phyloP scores from a whole-genome alignment of 2,113 vertebrate genomes.

The Leptosomus discolor region DNA sequence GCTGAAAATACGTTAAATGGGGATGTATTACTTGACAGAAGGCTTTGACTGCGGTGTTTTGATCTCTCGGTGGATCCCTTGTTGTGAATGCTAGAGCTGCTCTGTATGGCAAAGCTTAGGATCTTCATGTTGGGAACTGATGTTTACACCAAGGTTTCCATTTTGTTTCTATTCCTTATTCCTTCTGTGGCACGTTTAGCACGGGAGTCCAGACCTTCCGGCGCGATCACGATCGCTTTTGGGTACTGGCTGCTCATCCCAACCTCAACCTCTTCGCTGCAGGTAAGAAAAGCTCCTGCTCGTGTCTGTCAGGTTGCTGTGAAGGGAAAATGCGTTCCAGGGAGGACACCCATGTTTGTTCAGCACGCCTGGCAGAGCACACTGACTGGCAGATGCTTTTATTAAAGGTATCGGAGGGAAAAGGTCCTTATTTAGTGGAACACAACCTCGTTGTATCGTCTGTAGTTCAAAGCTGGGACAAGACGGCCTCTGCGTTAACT shows the following conservation, averaged over 20 bases:
- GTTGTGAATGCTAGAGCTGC: neutral
- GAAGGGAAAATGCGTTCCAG: neutral
- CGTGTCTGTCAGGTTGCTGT: too few relatives aligned
- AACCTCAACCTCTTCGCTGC: conserved; percentile 98
- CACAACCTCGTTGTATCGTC: neutral
- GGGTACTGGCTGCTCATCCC: conserved; percentile 94
- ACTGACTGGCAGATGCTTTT: neutral
- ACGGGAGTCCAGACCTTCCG: conserved; percentile 96
- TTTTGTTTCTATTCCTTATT: neutral
- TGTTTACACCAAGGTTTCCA: neutral
- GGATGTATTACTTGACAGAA: neutral
- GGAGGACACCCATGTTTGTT: neutral
- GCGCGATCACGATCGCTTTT: conserved; percentile 94
- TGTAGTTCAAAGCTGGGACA: neutral
- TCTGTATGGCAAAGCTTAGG: neutral
- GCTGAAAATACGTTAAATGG: neutral
- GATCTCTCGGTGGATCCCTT: neutral
- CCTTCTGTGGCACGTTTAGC: conserved; percentile 43
- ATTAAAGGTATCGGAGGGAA: neutral
- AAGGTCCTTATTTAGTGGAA: neutral
- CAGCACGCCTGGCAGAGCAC: neutral
- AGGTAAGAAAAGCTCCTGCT: conserved; percentile 65
- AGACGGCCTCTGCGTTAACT: neutral
- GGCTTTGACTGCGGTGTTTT: neutral
- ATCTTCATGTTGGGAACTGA: neutral